These are phyloP conservation scores for Equus quagga DNA, from an alignment of 2,113 vertebrate species.

Conservation along the genomic window DNA sequence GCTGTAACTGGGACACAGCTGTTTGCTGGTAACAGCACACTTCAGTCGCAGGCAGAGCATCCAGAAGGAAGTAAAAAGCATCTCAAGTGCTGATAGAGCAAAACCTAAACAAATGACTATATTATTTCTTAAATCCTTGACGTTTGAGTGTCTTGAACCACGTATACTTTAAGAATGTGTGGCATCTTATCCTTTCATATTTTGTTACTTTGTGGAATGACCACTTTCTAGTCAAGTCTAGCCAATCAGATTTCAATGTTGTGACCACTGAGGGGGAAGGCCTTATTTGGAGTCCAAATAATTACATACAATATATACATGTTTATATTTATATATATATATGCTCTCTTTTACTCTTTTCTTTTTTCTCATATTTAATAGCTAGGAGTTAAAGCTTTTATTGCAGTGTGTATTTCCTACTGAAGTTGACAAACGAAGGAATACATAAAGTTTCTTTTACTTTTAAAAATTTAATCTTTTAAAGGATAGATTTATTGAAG, in stretches of 20 bases:
- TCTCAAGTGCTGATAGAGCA: not conserved
- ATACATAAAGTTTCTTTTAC: not conserved
- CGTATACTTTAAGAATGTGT: not conserved
- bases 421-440: constrained; percentile 10
- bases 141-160: not conserved
- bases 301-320: not conserved
- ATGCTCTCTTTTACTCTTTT: not conserved
- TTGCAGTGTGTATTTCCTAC: not conserved
- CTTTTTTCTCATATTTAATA: not conserved
- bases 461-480: not conserved
- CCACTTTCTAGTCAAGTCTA: not conserved
- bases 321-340: not conserved
- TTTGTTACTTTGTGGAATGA: not conserved
- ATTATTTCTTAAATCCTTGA: not conserved
- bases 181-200: not conserved
- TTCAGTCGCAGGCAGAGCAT: not conserved
- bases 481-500: not conserved
- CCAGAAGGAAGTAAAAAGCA: not conserved
- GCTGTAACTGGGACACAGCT: not conserved
- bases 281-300: not conserved
- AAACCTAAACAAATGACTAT: not conserved
- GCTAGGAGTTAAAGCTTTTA: not conserved
- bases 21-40: not conserved
- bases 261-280: not conserved
- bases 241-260: not conserved